Evolutionary conservation across 2,888 invertebrate genomes (phyloP).

Genomic region (Eubasilissa splendida): DNA sequence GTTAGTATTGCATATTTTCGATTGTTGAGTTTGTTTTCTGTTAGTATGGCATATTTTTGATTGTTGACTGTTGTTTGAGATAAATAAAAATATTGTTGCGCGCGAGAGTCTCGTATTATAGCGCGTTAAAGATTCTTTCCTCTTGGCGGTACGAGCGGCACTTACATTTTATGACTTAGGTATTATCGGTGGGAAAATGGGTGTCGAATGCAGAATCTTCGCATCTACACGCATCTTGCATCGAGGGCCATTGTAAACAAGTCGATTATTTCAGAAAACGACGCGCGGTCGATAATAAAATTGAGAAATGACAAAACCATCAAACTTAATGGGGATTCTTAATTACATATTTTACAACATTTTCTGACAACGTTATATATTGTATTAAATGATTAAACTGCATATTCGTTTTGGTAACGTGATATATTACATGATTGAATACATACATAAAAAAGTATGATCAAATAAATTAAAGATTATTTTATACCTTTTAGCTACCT

Average conservation of each 20-base stretch:
- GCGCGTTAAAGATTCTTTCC: not conserved
- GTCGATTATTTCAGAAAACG: not conserved
- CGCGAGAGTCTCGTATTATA: not conserved
- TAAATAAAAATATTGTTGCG: not conserved
- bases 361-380: no score
- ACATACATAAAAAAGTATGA: no score
- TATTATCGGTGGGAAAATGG: conserved; percentile 18
- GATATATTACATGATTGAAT: no score
- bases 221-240: not conserved
- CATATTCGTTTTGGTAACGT: no score
- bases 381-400: no score
- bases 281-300: not conserved
- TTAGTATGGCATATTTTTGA: no score
- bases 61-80: no score
- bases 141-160: conserved; percentile 4
- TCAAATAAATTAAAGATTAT: no score
- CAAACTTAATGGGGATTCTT: conserved; percentile 11
- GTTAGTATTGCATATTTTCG: no score
- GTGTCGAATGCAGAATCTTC: conserved; percentile 21
- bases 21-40: no score
- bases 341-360: not conserved
- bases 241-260: conserved; percentile 2
- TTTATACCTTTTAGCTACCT: no score
- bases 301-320: not conserved
- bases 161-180: conserved; percentile 23